Conservation (phyloP, 2,888 invertebrate genomes). For the Geophilus truncorum region DNA sequence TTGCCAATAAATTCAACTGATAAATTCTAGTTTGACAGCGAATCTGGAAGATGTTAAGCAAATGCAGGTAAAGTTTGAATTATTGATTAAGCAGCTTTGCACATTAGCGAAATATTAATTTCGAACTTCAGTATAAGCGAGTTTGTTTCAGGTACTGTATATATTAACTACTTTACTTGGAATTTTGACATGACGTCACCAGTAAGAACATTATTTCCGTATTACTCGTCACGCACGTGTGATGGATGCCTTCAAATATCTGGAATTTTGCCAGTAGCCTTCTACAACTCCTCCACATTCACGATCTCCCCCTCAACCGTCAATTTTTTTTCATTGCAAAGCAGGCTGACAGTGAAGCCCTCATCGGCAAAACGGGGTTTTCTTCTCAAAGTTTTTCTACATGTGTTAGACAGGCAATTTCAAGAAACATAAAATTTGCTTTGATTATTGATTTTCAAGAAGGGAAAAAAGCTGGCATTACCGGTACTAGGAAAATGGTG, state of each 20-base stretch:
- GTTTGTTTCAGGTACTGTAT: not conserved
- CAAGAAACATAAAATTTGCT: not conserved
- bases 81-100: too few species aligned
- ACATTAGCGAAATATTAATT: too few species aligned
- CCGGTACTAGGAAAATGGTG: not conserved
- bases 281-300: not conserved
- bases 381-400: not conserved
- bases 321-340: not conserved
- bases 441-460: not conserved
- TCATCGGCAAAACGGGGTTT: not conserved
- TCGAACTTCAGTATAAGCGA: not conserved
- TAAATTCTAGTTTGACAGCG: not conserved
- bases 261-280: not conserved
- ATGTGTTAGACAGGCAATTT: not conserved
- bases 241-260: slow-evolving; percentile 11
- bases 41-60: not conserved
- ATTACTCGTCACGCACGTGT: slow-evolving; percentile 24
- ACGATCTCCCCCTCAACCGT: not conserved
- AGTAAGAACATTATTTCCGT: not conserved
- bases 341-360: not conserved
- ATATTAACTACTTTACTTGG: not conserved
- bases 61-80: not conserved
- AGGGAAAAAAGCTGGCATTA: not conserved
- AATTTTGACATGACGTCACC: not conserved
- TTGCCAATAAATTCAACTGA: not conserved